These are phyloP conservation scores for Glaucopsyche alexis DNA, from an alignment of 2,888 invertebrate species.

Conservation along the genomic window DNA sequence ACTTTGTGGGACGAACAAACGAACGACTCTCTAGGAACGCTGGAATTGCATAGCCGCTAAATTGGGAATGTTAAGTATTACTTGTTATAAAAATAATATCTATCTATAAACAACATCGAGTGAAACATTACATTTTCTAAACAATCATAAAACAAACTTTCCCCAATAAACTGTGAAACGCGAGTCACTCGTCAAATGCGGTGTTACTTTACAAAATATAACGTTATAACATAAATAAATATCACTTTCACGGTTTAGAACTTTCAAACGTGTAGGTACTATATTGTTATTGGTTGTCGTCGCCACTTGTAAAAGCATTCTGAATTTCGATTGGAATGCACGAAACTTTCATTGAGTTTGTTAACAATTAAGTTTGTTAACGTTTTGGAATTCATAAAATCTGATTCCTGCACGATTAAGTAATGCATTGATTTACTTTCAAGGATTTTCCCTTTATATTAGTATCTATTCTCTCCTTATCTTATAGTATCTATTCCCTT, in stretches of 20 bases:
- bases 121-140: not conserved
- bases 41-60: too few relatives aligned
- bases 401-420: not conserved
- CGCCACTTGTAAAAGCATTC: slow-evolving; percentile 10
- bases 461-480: too few relatives aligned
- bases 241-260: slow-evolving; percentile 16
- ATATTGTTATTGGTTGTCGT: slow-evolving; percentile 21
- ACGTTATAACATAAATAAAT: slow-evolving; percentile 15
- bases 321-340: not conserved
- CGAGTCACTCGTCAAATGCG: not conserved
- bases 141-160: slow-evolving; percentile 17
- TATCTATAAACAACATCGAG: not conserved
- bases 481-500: too few relatives aligned
- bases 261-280: not conserved
- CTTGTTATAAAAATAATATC: not conserved
- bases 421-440: too few relatives aligned
- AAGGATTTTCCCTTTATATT: too few relatives aligned
- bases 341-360: not conserved
- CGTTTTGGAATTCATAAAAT: too few relatives aligned
- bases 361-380: not conserved
- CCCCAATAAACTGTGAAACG: not conserved
- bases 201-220: slow-evolving; percentile 17
- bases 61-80: not conserved
- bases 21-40: too few relatives aligned
- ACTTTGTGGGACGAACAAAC: too few relatives aligned